A percentile compares a stretch with the other conserved stretches of the same genome.
phyloP scores from a whole-genome alignment of 2,797 vertebrate species.

The Trematomus bernacchii region DNA sequence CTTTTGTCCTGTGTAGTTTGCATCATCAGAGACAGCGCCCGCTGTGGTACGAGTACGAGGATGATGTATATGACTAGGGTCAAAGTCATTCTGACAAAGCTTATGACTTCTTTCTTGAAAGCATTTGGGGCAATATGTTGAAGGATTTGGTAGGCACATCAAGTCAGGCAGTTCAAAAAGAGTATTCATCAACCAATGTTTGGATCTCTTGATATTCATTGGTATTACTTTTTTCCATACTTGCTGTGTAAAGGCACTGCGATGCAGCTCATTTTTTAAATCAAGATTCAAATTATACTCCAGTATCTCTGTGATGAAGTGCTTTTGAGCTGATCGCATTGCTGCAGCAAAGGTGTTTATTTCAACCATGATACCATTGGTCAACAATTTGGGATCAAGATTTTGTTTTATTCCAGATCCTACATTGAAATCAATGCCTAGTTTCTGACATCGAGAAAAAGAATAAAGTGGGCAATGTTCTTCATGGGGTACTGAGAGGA shows the following conservation, averaged over 20 bases:
- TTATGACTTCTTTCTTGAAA: constrained; percentile 17
- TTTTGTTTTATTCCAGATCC: constrained; percentile 40
- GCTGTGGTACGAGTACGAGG: not conserved
- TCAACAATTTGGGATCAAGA: constrained; percentile 40
- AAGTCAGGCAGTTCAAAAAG: constrained; percentile 35
- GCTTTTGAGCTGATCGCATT: constrained; percentile 2
- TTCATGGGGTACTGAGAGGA: constrained; percentile 25
- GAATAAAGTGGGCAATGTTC: constrained; percentile 31
- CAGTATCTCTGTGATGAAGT: constrained; percentile 26
- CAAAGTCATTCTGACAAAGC: not conserved
- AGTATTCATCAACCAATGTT: rapidly evolving
- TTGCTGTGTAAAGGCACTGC: constrained; percentile 1
- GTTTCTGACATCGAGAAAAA: constrained; percentile 38
- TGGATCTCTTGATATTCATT: rapidly evolving
- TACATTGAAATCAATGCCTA: constrained; percentile 41
- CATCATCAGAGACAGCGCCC: not conserved
- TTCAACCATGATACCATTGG: constrained; percentile 53
- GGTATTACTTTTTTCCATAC: not conserved
- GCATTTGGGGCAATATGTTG: constrained; percentile 37
- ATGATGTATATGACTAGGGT: not conserved
- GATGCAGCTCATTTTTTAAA: constrained; percentile 26
- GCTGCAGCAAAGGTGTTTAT: constrained; percentile 10
- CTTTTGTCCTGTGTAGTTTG: not conserved
- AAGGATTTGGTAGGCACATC: not conserved
- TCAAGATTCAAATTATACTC: constrained; percentile 39